phyloP scores from a whole-genome alignment of 2,113 vertebrate species.

The Labrus mixtus region DNA sequence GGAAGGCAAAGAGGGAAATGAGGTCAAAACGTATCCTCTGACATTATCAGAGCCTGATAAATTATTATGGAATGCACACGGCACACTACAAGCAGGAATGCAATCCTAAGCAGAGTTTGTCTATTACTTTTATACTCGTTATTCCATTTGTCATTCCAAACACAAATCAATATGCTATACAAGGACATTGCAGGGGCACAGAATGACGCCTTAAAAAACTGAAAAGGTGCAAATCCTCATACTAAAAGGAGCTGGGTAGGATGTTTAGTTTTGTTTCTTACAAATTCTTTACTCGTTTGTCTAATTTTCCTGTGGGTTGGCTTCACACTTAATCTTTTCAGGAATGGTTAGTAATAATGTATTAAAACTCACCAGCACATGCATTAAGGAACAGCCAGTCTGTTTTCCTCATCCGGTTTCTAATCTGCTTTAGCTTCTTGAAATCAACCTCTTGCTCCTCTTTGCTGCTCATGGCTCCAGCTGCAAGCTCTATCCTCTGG shows the following conservation, averaged over 20 bases:
- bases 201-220: no score
- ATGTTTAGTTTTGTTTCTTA: background rate
- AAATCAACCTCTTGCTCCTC: conserved; percentile 94
- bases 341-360: background rate
- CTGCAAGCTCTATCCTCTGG: conserved; percentile 94
- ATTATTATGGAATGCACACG: conserved; percentile 14
- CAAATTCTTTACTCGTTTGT: background rate
- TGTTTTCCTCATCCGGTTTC: conserved; percentile 97
- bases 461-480: conserved; percentile 86
- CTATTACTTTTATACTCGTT: no score
- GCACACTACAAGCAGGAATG: no score
- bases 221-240: background rate
- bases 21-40: conserved; percentile 77
- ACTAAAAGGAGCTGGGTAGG: no score
- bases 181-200: no score
- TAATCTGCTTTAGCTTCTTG: conserved; percentile 97
- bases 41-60: conserved; percentile 80
- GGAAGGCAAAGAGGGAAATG: background rate
- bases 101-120: no score
- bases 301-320: background rate
- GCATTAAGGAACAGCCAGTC: conserved; percentile 98
- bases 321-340: background rate
- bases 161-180: no score
- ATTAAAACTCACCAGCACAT: conserved; percentile 91
- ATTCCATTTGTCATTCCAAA: no score